Evolutionary conservation across 1,140 invertebrate genomes (phyloP).

Genomic region (Bombus terrestris): DNA sequence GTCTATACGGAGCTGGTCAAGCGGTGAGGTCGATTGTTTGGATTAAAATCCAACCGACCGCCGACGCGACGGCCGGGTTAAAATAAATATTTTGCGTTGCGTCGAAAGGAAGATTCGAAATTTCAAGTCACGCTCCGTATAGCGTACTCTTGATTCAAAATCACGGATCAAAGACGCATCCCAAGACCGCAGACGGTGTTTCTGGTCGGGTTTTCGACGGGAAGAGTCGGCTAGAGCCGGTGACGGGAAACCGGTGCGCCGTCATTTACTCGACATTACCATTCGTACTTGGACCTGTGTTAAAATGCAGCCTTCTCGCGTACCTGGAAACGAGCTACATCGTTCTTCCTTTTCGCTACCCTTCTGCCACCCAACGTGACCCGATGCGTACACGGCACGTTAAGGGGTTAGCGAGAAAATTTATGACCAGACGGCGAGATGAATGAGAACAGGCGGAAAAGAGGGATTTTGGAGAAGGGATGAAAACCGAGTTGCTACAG

Average conservation of each 20-base stretch:
- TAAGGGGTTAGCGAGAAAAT: constrained; percentile 41
- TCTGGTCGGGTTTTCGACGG: neutral
- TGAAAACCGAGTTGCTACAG: constrained; percentile 2
- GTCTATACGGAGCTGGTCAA: no score
- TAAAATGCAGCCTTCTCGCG: constrained; percentile 18
- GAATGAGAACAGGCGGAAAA: neutral
- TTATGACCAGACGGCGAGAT: constrained; percentile 37
- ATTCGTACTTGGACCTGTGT: constrained; percentile 33
- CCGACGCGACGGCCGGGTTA: neutral
- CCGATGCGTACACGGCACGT: neutral
- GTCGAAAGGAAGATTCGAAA: neutral
- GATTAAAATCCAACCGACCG: constrained; percentile 1
- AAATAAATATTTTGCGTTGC: constrained; percentile 16
- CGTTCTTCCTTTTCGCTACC: neutral
- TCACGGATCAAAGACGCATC: constrained; percentile 8
- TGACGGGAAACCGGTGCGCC: constrained; percentile 2
- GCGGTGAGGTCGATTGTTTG: neutral
- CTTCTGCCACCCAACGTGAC: neutral
- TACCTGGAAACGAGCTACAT: constrained; percentile 28
- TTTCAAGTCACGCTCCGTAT: constrained; percentile 6
- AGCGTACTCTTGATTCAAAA: neutral
- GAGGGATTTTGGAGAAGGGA: neutral
- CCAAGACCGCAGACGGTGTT: constrained; percentile 9
- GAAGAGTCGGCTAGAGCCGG: neutral
- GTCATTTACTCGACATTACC: constrained; percentile 12